Evolutionary conservation across 2,113 vertebrate species (phyloP), one percentile per base, ranked within the genome.

Genomic region (Polypterus senegalus): DNA sequence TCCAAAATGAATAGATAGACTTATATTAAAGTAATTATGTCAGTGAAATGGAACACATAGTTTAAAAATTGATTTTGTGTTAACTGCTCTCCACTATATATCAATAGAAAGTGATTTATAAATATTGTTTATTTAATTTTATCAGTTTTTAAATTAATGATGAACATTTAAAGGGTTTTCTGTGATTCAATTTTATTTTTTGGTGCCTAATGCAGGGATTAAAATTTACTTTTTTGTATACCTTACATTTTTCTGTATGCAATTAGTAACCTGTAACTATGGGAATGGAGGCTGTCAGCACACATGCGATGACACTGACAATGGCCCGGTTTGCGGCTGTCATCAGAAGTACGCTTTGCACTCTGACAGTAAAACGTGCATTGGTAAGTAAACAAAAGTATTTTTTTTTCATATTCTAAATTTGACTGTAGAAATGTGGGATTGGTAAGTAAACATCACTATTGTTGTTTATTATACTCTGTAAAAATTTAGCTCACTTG

Each of bases 241-340:
- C 8, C 46, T 73, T 63, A 48, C 65, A 46, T 5, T 54, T 44
- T 6, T 7, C 47, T 9, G 46, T 74, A 59, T 70, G 59, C 74
- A 67, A 72, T 83, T 84, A 98, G 95, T 98, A 82, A 98, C 95
- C 68, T 98, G 95, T 89, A 97, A 98, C 90, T 97, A 98, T 79
- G 95, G 95, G 73, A 98, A 98, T 53, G 94, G 95, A 68, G 95
- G 95, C 65, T 98, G 95, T 79, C 95, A 98, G 43, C 95, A 98
- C 84, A 91, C 87, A 51, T 98, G 95, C 51, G 92, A 98, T 51
- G 95, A 98, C 83, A 97, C 92, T 0, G 95, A 98, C 60, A 80
- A 83, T 0, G 94, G 94, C 58, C 94, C 94, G 2, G 85, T 88
- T 65, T 98, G 94, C 10, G 92, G 91, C 65, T 98, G 95, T 77